Percentiles rank a stretch among this genome's conserved stretches.
phyloP scores from a whole-genome alignment of 92 coral and sea anemone genomes.

The Phymanthus crucifer region DNA sequence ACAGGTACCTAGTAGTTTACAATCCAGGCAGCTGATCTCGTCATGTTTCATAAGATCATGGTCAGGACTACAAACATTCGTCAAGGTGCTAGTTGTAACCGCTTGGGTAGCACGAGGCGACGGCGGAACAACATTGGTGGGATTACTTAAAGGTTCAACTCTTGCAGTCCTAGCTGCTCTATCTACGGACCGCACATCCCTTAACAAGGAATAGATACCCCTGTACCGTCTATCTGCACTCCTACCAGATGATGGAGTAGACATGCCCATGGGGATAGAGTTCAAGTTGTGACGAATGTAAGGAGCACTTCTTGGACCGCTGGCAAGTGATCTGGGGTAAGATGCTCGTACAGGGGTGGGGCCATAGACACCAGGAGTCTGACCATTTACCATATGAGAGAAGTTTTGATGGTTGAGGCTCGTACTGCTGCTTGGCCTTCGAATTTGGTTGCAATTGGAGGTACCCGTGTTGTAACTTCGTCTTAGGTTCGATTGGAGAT shows the following conservation, averaged over 20 bases:
- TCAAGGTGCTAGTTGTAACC: neutral
- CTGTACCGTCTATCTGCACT: neutral
- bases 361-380: neutral
- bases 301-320: neutral
- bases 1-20: constrained; percentile 20
- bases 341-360: neutral
- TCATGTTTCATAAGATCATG: neutral
- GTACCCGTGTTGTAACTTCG: neutral
- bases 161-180: neutral
- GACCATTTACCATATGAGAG: neutral
- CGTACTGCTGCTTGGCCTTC: neutral
- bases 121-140: neutral
- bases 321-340: neutral
- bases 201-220: neutral
- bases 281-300: neutral
- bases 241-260: neutral
- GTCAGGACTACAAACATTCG: neutral
- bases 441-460: neutral
- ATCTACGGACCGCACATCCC: neutral
- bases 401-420: neutral
- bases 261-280: neutral
- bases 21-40: constrained; percentile 1
- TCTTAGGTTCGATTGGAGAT: neutral
- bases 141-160: neutral
- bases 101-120: neutral